Base-by-base conservation (phyloP, 2,113 vertebrate genomes). In the Speoplatyrhinus poulsoni region DNA sequence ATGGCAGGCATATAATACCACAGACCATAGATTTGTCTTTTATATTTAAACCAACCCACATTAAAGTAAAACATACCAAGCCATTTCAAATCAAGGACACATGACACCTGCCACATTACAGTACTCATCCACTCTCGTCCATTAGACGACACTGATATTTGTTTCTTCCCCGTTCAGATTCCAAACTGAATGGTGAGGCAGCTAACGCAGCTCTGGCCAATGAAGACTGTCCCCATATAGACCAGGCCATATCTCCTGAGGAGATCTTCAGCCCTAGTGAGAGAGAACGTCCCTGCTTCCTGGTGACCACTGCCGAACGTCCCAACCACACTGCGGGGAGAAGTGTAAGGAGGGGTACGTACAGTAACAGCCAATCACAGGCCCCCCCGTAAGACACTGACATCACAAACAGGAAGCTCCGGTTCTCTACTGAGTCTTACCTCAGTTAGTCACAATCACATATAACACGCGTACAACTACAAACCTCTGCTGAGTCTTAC, bases 281-380 rank as follows among this genome's bases (percentile, higher is more conserved):
- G 91, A 93, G 95, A 91, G 96, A 98, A 93, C 95, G 94, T 92
- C 96, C 97, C 92, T 98, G 96, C 94, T 98, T 98, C 95, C 96
- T 98, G 94, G 95, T 98, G 93, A 96, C 96, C 91, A 95, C 96
- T 74, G 95, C 95, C 92, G 96, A 98, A 92, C 96, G 95, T 90
- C 93, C 96, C 90, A 96, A 95, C 94, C 96, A 95, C 88, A 94
- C 94, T 57, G 89, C 91, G 95, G 95, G 93, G 36, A 93, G 95
- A 93, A 95, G 96, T 96, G 93, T 96, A 93, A 96, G 96, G 95
- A 98, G 96, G 96, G 97, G 97, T 99, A 99, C 92, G 97, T 99
- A 98, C 86, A 85, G 86, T 75, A 92, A 87, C 85, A 89, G 88
- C 85, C 85, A 88, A 87, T 91, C 88, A 85, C 86, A 90, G 86